Conservation (phyloP, 1,140 invertebrate species). For the Procambarus clarkii region DNA sequence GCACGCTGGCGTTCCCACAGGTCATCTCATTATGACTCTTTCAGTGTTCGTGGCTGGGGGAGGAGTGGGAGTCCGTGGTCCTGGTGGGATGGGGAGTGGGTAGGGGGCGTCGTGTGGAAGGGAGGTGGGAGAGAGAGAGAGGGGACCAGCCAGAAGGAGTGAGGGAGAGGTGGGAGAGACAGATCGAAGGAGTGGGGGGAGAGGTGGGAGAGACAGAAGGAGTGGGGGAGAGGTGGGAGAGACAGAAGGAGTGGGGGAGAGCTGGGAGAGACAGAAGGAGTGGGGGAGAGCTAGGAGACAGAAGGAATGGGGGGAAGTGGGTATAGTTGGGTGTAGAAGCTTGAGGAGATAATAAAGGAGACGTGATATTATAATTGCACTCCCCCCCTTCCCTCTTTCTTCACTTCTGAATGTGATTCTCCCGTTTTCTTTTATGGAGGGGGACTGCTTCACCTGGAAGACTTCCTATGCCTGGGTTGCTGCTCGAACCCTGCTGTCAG, state of each 20-base stretch:
- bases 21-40: background rate
- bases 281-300: background rate
- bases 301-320: background rate
- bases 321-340: background rate
- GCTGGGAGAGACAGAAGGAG: background rate
- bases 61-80: background rate
- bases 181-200: background rate
- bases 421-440: too few relatives aligned
- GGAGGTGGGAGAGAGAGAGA: background rate
- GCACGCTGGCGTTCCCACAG: background rate
- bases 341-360: too few relatives aligned
- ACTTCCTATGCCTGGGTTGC: too few relatives aligned
- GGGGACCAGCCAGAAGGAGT: too few relatives aligned
- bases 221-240: background rate
- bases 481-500: too few relatives aligned
- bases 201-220: background rate
- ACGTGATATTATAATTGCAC: too few relatives aligned
- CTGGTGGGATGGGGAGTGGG: background rate
- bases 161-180: background rate
- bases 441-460: too few relatives aligned
- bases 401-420: too few relatives aligned
- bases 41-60: background rate
- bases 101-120: background rate
- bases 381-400: too few relatives aligned
- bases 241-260: background rate